phyloP scores from a whole-genome alignment of 2,888 invertebrate species.

The Drosophila pseudotalamancana region DNA sequence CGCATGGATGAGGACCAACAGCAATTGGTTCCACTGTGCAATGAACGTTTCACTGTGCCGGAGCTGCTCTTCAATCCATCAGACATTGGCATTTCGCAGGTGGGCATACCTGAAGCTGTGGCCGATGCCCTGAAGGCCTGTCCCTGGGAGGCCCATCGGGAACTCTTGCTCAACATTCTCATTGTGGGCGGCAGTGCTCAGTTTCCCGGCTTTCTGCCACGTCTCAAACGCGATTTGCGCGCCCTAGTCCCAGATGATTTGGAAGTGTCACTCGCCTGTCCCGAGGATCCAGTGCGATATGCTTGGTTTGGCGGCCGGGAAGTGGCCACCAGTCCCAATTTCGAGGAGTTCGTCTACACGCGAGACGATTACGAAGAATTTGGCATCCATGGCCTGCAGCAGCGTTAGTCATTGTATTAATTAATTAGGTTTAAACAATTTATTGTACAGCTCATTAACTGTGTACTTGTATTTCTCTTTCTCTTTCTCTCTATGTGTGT shows the following conservation, averaged over 20 bases:
- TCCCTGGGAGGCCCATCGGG: constrained; percentile 90
- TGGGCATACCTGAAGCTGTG: constrained; percentile 96
- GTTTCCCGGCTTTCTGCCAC: constrained; percentile 93
- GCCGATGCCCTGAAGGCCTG: constrained; percentile 90
- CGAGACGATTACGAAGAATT: constrained; percentile 95
- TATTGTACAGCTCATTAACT: constrained; percentile 10
- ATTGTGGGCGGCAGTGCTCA: constrained; percentile 92
- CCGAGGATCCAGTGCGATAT: constrained; percentile 91
- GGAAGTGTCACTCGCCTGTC: constrained; percentile 89
- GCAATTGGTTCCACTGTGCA: constrained; percentile 94
- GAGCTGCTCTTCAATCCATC: constrained; percentile 97
- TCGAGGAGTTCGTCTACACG: constrained; percentile 90
- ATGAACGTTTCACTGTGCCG: constrained; percentile 97
- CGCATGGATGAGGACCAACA: constrained; percentile 62
- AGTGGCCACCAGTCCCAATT: constrained; percentile 90
- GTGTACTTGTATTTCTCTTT: neutral
- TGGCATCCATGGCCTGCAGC: constrained; percentile 85
- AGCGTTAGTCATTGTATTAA: constrained; percentile 32
- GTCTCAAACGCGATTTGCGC: constrained; percentile 91
- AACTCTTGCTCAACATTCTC: constrained; percentile 92
- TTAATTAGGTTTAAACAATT: constrained; percentile 11
- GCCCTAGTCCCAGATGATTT: constrained; percentile 91
- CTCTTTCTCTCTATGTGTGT: neutral
- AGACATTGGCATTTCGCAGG: constrained; percentile 94
- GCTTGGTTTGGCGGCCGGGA: constrained; percentile 95